These are phyloP conservation scores for Heteromurus nitidus DNA, from an alignment of 2,888 invertebrate genomes.

Conservation along the genomic window DNA sequence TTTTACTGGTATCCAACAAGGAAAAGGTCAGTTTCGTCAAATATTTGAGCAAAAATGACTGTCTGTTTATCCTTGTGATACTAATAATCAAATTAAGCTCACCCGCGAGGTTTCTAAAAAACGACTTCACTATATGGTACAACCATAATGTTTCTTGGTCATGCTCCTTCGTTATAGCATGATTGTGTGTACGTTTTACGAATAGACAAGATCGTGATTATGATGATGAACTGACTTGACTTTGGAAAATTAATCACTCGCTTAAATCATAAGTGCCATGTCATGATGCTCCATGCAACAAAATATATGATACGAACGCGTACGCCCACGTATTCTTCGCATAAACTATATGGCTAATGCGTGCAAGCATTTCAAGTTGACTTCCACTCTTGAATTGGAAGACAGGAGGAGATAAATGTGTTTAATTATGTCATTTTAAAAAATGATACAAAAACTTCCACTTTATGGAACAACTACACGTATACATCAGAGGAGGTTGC, in stretches of 20 bases:
- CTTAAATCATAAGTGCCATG: not conserved
- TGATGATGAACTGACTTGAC: not conserved
- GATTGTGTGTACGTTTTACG: too few relatives aligned
- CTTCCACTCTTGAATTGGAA: not conserved
- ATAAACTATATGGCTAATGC: not conserved
- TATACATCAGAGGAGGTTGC: not conserved
- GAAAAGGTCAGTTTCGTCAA: slow-evolving; percentile 48
- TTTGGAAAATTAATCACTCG: slow-evolving; percentile 17
- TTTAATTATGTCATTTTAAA: slow-evolving; percentile 38
- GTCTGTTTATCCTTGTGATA: slow-evolving; percentile 20
- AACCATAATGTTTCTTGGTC: too few relatives aligned
- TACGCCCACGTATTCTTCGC: slow-evolving; percentile 9
- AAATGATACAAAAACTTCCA: too few relatives aligned
- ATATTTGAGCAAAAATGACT: slow-evolving; percentile 9
- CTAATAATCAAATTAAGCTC: slow-evolving; percentile 3
- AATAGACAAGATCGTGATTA: not conserved
- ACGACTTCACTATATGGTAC: too few relatives aligned
- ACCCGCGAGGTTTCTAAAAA: too few relatives aligned
- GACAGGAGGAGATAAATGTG: slow-evolving; percentile 20
- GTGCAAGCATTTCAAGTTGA: slow-evolving; percentile 10
- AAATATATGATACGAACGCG: too few relatives aligned
- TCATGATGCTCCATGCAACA: not conserved
- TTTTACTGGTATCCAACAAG: slow-evolving; percentile 4
- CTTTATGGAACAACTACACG: not conserved
- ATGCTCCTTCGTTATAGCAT: too few relatives aligned